Conservation (phyloP, 2,888 invertebrate genomes). For the Blera fallax region DNA sequence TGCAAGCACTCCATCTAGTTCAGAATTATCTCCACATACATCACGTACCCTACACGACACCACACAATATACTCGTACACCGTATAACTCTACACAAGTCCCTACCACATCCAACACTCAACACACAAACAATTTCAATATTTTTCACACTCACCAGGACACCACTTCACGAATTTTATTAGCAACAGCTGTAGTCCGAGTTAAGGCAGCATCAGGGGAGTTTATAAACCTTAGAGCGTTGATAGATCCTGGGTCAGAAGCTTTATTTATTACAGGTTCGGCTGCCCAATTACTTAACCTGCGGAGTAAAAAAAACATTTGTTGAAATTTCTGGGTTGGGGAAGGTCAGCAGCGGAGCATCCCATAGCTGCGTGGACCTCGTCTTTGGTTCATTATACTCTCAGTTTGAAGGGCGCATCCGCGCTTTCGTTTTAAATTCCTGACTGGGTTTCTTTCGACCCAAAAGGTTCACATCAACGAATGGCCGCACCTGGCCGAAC, state of each 20-base stretch:
- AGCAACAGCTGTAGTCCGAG: too few relatives aligned
- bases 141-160: background rate
- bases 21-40: too few relatives aligned
- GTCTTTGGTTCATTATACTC: background rate
- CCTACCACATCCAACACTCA: background rate
- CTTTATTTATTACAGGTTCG: too few relatives aligned
- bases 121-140: background rate
- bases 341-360: slow-evolving; percentile 14
- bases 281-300: too few relatives aligned
- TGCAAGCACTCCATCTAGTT: too few relatives aligned
- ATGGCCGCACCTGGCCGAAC: too few relatives aligned
- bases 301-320: background rate
- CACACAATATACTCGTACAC: too few relatives aligned
- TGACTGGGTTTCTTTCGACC: slow-evolving; percentile 15
- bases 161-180: too few relatives aligned
- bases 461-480: background rate
- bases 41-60: too few relatives aligned
- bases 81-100: background rate
- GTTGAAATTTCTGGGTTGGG: slow-evolving; percentile 17
- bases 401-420: background rate
- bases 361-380: background rate
- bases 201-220: too few relatives aligned
- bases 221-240: too few relatives aligned
- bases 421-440: background rate
- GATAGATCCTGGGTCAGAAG: too few relatives aligned